A percentile compares a stretch with the other conserved stretches of the same genome.
phyloP scores from a whole-genome alignment of 2,888 invertebrate species.

The Odontomyia ornata region DNA sequence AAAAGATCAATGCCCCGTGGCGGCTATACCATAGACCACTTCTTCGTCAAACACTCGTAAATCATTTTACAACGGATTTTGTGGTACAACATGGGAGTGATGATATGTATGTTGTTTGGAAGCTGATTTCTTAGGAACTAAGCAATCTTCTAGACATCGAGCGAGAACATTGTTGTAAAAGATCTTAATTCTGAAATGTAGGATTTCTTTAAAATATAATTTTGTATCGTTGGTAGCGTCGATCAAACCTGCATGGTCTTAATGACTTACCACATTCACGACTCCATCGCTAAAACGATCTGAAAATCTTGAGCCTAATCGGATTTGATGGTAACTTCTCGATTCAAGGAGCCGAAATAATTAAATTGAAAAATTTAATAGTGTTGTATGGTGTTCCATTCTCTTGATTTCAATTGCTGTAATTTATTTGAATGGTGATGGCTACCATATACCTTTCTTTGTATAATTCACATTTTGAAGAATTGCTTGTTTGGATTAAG shows the following conservation, averaged over 20 bases:
- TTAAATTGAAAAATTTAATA: conserved; percentile 23
- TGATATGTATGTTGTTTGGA: neutral
- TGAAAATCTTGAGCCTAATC: neutral
- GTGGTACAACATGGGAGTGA: too few species aligned
- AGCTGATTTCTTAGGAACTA: neutral
- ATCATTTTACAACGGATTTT: neutral
- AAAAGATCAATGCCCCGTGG: conserved; percentile 27
- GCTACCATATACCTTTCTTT: neutral
- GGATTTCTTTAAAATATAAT: too few species aligned
- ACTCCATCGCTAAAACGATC: neutral
- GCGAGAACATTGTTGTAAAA: too few species aligned
- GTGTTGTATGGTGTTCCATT: neutral
- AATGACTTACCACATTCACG: too few species aligned
- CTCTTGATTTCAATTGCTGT: neutral
- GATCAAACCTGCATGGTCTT: too few species aligned
- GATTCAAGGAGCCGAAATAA: neutral
- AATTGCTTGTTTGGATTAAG: neutral
- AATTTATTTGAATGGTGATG: conserved; percentile 19
- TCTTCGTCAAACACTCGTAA: neutral
- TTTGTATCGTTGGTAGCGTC: too few species aligned
- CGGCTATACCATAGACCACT: conserved; percentile 27
- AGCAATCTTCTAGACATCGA: neutral
- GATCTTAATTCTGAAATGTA: too few species aligned
- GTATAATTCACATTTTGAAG: neutral
- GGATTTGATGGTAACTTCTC: neutral